Conservation (phyloP, 2,113 vertebrate genomes). For the Odontesthes bonariensis region DNA sequence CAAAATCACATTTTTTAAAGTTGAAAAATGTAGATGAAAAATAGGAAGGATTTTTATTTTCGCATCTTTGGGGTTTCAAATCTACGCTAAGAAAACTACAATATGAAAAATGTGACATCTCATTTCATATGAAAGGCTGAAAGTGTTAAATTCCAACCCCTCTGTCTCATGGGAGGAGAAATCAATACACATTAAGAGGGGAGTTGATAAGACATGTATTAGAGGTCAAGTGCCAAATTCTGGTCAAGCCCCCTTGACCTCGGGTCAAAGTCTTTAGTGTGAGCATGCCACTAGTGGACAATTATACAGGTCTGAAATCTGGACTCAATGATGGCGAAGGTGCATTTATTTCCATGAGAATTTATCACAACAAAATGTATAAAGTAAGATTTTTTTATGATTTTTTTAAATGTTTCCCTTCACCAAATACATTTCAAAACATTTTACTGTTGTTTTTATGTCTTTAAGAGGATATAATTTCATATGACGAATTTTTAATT, state of each 20-base stretch:
- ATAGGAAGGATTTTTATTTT: background rate
- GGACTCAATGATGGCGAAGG: conserved; percentile 23
- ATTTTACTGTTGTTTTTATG: background rate
- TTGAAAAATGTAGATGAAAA: background rate
- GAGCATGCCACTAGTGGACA: conserved; percentile 85
- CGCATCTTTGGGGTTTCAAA: background rate
- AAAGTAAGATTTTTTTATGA: background rate
- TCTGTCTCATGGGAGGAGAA: conserved; percentile 85
- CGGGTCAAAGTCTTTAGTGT: conserved; percentile 91
- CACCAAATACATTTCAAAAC: background rate
- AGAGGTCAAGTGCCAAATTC: conserved; percentile 95
- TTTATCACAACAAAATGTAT: conserved; percentile 7
- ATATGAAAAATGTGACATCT: background rate
- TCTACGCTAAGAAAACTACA: background rate
- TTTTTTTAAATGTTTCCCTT: background rate
- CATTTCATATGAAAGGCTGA: background rate
- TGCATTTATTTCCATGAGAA: conserved; percentile 35
- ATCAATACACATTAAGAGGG: conserved; percentile 91
- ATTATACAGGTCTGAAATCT: conserved; percentile 49
- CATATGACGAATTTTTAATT: background rate
- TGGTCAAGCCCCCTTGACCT: conserved; percentile 94
- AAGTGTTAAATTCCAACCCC: conserved; percentile 4
- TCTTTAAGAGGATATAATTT: conserved; percentile 3
- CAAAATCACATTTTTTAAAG: background rate
- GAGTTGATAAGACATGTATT: conserved; percentile 92